Conservation (phyloP, 1,140 invertebrate species). For the Plectus sambesii region DNA sequence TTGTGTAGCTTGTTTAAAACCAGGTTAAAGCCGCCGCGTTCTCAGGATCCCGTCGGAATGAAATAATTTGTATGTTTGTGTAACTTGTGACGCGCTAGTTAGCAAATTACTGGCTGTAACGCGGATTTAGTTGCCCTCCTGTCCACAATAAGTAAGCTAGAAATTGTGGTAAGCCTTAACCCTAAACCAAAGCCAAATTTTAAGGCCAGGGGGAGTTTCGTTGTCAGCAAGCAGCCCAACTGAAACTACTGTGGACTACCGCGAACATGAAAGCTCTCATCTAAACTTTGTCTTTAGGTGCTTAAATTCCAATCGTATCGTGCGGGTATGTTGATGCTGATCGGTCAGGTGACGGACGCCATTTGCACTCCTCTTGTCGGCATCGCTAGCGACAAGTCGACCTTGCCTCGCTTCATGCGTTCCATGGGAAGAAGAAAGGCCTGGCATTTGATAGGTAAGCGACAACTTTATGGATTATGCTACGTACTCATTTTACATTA, state of each 20-base stretch:
- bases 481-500: neutral
- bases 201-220: constrained; percentile 1
- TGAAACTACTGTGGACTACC: constrained; percentile 31
- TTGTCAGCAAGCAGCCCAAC: constrained; percentile 11
- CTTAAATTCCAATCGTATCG: constrained; percentile 59
- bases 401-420: constrained; percentile 48
- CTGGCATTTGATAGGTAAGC: constrained; percentile 77
- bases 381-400: constrained; percentile 65
- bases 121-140: no score
- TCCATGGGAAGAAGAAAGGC: constrained; percentile 71
- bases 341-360: constrained; percentile 72
- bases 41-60: no score
- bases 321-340: constrained; percentile 66
- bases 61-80: no score
- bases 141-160: no score
- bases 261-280: no score
- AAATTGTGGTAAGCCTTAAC: no score
- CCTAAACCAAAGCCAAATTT: constrained; percentile 21
- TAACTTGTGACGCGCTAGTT: no score
- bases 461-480: neutral
- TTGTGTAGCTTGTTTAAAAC: no score
- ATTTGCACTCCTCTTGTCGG: constrained; percentile 77
- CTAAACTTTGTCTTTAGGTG: no score
- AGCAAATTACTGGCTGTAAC: no score
- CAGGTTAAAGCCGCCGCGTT: no score